Evolutionary conservation across 2,113 vertebrate genomes (phyloP).

Genomic region (Prietella phreatophila): DNA sequence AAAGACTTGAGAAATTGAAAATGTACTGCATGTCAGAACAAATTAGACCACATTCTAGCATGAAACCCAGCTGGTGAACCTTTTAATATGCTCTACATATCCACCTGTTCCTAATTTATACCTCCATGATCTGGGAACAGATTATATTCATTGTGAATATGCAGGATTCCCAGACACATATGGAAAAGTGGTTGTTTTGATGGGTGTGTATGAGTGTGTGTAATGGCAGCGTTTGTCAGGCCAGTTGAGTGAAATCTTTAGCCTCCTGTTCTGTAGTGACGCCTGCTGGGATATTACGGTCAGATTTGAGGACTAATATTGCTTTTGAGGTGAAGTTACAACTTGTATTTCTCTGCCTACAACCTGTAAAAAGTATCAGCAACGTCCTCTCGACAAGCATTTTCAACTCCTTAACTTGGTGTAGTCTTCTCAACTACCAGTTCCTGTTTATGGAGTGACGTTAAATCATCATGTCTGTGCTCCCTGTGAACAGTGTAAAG

Average conservation of each 20-base stretch:
- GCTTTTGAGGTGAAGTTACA: neutral
- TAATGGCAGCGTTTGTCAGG: conserved; percentile 33
- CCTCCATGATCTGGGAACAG: conserved; percentile 51
- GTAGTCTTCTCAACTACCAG: neutral
- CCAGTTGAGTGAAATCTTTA: neutral
- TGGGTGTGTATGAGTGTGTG: conserved; percentile 20
- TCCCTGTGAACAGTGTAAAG: neutral
- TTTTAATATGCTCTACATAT: conserved; percentile 56
- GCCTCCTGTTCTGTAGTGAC: conserved; percentile 39
- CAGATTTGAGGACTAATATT: neutral
- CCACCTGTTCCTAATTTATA: conserved; percentile 58
- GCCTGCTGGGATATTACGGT: conserved; percentile 40
- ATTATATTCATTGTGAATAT: conserved; percentile 44
- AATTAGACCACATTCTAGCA: conserved; percentile 49
- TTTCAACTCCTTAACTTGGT: neutral
- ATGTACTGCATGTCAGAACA: conserved; percentile 50
- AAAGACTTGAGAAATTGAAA: conserved; percentile 48
- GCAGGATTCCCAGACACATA: conserved; percentile 37
- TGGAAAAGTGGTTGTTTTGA: conserved; percentile 47
- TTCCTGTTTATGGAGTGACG: neutral
- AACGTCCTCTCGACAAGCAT: neutral
- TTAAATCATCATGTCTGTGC: neutral
- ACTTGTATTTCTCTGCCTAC: neutral
- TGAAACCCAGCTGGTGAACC: conserved; percentile 54
- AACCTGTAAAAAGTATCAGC: neutral